Percentiles rank a stretch among this genome's conserved stretches.
phyloP scores from a whole-genome alignment of 2,888 invertebrate species.

The Xylota sylvarum region DNA sequence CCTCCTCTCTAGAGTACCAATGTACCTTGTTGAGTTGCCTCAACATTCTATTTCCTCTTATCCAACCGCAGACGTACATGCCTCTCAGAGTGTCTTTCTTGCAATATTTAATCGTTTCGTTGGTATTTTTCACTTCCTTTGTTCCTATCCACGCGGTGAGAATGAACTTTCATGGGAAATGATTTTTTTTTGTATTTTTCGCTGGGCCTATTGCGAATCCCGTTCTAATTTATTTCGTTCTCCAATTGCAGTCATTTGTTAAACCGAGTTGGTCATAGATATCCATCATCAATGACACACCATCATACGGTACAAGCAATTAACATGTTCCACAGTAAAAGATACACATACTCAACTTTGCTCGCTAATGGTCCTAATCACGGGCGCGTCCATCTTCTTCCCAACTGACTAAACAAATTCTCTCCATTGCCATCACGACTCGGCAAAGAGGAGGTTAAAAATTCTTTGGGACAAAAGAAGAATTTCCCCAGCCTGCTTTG shows the following conservation, averaged over 20 bases:
- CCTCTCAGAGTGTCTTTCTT: slow-evolving; percentile 4
- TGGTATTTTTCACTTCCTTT: slow-evolving; percentile 10
- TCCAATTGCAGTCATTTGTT: neutral
- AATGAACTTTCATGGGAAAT: slow-evolving; percentile 7
- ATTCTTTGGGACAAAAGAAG: slow-evolving; percentile 13
- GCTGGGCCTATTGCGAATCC: neutral
- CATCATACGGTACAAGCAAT: slow-evolving; percentile 6
- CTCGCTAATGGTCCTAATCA: slow-evolving; percentile 30
- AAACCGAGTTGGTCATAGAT: neutral
- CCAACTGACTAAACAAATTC: slow-evolving; percentile 7
- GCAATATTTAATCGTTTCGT: neutral
- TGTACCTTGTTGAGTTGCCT: neutral
- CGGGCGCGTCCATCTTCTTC: neutral
- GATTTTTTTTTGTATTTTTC: neutral
- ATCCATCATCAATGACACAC: neutral
- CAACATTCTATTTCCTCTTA: slow-evolving; percentile 21
- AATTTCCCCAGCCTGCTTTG: slow-evolving; percentile 39
- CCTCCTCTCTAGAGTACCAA: neutral
- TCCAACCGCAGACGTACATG: slow-evolving; percentile 22
- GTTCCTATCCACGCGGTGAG: neutral
- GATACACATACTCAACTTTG: neutral
- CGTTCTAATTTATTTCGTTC: neutral
- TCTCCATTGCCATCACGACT: neutral
- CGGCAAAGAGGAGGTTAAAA: neutral
- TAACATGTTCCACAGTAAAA: slow-evolving; percentile 7